Evolutionary conservation across 2,797 vertebrate genomes (phyloP), one percentile per base, ranked within the genome.

Genomic region (Acrossocheilus fasciatus): DNA sequence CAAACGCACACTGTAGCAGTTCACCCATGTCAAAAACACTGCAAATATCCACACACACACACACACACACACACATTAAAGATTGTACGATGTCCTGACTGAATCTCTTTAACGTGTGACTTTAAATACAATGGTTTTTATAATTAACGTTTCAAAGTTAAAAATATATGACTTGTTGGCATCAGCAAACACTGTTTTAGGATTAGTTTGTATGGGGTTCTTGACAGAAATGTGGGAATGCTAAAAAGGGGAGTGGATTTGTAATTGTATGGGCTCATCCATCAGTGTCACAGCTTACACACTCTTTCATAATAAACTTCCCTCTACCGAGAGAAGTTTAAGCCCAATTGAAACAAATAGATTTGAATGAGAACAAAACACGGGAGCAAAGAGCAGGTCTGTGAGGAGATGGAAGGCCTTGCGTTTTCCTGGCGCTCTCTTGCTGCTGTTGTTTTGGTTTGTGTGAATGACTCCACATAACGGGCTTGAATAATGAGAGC

Each of bases 1-100:
- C 97, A 98, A 95, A 81, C 98, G 97, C 7, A 99, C 98, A 0
- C 98, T 99, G 93, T 95, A 96, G 94, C 98, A 97, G 94, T 99
- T 99, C 91, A 99, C 98, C 98, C 98, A 99, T 0, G 98, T 99
- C 91, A 99, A 95, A 79, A 99, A 96, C 91, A 98, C 98, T 99
- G 73, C 50, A 88, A 66, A 86, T 43, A 89, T 47, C 59, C 64
- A 81, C 10, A 69, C 11, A 72, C 50, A 85, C 30, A 89, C 77
- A 83, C 64, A 81, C 10, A 69, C 11, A 72, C 50, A 85, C 30
- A 89, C 77, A 83, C 47, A 70, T 4, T 64, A 26, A 64, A 7
- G 6, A 4, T 3, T 0, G 6, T 39, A 17, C 4, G 7, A n/a
- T 15, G 20, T 9, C 20, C 23, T 15, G 20, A 59, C 15, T 41